A percentile compares a stretch with the other conserved stretches of the same genome.
Evolutionary conservation across 2,888 invertebrate species (phyloP).

Genomic region (Laothoe populi): DNA sequence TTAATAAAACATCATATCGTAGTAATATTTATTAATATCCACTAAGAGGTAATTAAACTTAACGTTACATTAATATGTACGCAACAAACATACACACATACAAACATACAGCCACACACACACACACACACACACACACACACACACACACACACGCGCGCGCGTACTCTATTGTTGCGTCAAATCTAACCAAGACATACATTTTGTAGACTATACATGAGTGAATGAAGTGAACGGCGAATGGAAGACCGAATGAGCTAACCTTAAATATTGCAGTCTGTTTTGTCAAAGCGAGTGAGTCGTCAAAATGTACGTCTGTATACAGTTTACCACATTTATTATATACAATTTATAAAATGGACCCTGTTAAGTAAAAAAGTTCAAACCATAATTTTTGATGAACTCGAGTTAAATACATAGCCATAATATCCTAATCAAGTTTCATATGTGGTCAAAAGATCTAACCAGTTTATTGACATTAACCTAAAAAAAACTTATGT

Average conservation of each 20-base stretch:
- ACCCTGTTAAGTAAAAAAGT: no score
- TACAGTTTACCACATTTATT: conserved; percentile 21
- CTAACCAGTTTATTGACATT: no score
- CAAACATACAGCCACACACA: conserved; percentile 27
- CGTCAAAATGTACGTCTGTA: conserved; percentile 5
- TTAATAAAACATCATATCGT: conserved; percentile 33
- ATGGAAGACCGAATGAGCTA: conserved; percentile 5
- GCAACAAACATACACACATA: conserved; percentile 27
- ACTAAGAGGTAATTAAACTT: conserved; percentile 48
- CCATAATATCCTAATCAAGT: no score
- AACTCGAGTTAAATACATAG: no score
- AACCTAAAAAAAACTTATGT: no score
- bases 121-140: conserved; percentile 10
- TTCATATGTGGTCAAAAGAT: no score
- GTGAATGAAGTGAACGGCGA: conserved; percentile 1
- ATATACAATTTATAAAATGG: conserved; percentile 19
- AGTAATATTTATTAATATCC: conserved; percentile 39
- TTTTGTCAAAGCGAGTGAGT: background rate
- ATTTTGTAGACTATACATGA: conserved; percentile 16
- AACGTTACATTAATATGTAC: conserved; percentile 34
- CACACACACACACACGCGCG: conserved; percentile 9
- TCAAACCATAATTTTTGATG: no score
- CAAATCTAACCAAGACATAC: conserved; percentile 10
- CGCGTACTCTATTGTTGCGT: conserved; percentile 3
- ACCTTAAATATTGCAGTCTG: conserved; percentile 7